phyloP scores from a whole-genome alignment of 2,797 vertebrate genomes.

The Gallinago solitaria region DNA sequence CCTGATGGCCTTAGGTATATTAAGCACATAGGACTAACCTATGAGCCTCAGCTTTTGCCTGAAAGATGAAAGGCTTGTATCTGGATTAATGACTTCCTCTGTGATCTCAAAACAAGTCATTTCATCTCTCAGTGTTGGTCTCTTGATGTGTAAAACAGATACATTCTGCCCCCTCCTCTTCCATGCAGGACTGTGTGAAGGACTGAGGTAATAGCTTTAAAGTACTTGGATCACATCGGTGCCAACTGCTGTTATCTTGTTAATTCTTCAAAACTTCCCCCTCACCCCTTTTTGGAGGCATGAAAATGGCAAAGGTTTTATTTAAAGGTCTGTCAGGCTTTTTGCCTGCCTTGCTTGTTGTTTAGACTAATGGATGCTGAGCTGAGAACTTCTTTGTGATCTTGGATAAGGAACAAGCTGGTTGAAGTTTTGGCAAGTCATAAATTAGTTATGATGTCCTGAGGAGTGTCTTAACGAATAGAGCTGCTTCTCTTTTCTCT shows the following conservation, averaged over 20 bases:
- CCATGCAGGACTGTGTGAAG: background rate
- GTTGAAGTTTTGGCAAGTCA: conserved; percentile 3
- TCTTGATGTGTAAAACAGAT: background rate
- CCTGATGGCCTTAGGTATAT: background rate
- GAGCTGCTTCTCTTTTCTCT: background rate
- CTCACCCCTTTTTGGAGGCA: background rate
- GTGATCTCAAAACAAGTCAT: background rate
- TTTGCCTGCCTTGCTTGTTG: conserved; percentile 24
- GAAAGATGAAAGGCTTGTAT: background rate
- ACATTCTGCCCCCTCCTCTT: background rate
- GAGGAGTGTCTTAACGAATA: background rate
- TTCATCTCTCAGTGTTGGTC: background rate
- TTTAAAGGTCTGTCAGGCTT: background rate
- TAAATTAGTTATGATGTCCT: background rate
- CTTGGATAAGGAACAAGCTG: conserved; percentile 10
- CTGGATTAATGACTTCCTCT: background rate
- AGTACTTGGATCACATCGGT: background rate
- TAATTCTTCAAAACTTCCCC: background rate
- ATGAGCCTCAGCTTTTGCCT: background rate
- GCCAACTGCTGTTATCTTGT: background rate
- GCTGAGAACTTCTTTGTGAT: background rate
- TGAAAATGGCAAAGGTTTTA: conserved; percentile 12
- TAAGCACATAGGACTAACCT: background rate
- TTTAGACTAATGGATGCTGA: conserved; percentile 24
- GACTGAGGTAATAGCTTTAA: rapidly evolving